These are phyloP conservation scores for Crocodylus rhombifer DNA, from an alignment of 2,797 vertebrate species.

Conservation along the genomic window DNA sequence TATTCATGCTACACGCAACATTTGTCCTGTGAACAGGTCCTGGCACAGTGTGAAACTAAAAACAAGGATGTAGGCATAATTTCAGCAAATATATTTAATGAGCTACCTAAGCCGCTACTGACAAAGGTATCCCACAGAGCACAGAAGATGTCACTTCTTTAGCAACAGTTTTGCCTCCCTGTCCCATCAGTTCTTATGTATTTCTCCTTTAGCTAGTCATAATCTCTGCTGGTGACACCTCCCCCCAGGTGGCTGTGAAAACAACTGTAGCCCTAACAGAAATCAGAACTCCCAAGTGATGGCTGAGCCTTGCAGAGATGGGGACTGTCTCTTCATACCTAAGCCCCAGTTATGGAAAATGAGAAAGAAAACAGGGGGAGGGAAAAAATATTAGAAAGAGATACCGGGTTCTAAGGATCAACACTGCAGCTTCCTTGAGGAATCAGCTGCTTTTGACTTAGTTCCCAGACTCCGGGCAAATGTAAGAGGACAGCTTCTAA, in stretches of 20 bases:
- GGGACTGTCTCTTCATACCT: background rate
- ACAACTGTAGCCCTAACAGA: constrained; percentile 7
- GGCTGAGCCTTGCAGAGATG: constrained; percentile 40
- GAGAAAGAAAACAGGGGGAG: background rate
- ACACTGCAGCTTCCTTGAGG: background rate
- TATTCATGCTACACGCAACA: background rate
- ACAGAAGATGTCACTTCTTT: background rate
- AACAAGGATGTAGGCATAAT: background rate
- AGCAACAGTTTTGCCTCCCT: background rate
- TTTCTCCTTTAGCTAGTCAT: background rate
- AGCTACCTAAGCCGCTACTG: background rate
- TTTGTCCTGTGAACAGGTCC: background rate
- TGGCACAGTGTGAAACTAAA: background rate
- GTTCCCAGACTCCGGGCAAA: background rate
- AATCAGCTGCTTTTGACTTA: background rate
- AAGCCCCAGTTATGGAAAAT: background rate
- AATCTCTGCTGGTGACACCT: background rate
- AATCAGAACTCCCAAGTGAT: background rate
- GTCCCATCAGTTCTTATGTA: background rate
- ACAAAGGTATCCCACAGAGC: background rate
- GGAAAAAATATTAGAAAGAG: background rate
- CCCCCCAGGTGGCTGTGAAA: constrained; percentile 18
- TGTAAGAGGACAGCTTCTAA: background rate
- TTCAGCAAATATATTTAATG: background rate
- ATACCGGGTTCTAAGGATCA: background rate